phyloP scores from a whole-genome alignment of 2,797 vertebrate genomes.

The Coracias cyanogaster region DNA sequence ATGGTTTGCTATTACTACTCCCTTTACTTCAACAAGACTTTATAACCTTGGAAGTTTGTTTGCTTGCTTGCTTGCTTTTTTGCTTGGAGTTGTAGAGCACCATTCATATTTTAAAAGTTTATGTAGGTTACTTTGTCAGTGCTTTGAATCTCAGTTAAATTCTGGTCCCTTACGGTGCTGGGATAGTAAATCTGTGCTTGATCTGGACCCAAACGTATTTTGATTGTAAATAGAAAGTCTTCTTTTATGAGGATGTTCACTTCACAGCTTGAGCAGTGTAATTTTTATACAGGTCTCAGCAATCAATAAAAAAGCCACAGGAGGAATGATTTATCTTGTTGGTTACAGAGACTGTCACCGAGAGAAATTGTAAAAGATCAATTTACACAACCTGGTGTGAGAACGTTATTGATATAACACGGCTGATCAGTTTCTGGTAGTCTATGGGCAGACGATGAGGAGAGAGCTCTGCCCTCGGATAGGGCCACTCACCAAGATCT shows the following conservation, averaged over 20 bases:
- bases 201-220: slow-evolving; percentile 77
- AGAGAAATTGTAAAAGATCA: slow-evolving; percentile 95
- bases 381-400: slow-evolving; percentile 92
- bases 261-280: slow-evolving; percentile 83
- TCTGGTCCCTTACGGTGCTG: slow-evolving; percentile 45
- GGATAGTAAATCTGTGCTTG: slow-evolving; percentile 76
- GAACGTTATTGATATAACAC: slow-evolving; percentile 89
- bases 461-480: slow-evolving; percentile 52
- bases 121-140: slow-evolving; percentile 14
- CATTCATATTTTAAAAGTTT: slow-evolving; percentile 24
- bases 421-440: slow-evolving; percentile 84
- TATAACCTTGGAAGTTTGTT: background rate
- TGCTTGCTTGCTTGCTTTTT: background rate
- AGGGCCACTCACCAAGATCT: slow-evolving; percentile 76
- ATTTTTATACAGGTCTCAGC: slow-evolving; percentile 86
- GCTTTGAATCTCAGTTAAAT: slow-evolving; percentile 63
- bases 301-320: slow-evolving; percentile 90
- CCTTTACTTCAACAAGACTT: slow-evolving; percentile 39
- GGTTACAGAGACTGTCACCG: slow-evolving; percentile 89
- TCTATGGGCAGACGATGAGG: slow-evolving; percentile 44
- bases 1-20: slow-evolving; percentile 45
- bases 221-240: slow-evolving; percentile 84
- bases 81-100: background rate
- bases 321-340: slow-evolving; percentile 91
- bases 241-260: slow-evolving; percentile 86